These are phyloP conservation scores for Dasysyrphus tricinctus DNA, from an alignment of 2,888 invertebrate genomes.

Conservation along the genomic window DNA sequence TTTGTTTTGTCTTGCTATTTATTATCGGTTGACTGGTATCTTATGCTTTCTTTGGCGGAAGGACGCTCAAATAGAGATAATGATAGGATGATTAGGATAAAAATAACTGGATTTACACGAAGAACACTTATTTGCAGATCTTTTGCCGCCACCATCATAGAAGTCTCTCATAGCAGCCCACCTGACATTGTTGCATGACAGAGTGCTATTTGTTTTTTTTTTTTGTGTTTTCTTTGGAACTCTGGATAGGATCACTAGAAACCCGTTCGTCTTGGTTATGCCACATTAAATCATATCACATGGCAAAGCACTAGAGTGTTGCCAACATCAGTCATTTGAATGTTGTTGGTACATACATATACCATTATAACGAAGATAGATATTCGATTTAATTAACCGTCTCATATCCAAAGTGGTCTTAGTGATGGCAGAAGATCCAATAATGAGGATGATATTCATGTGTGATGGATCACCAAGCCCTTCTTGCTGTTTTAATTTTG, in stretches of 20 bases:
- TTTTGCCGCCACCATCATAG: constrained; percentile 5
- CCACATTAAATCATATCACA: constrained; percentile 54
- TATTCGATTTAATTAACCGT: constrained; percentile 69
- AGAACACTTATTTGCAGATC: constrained; percentile 31
- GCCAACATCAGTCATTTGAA: constrained; percentile 69
- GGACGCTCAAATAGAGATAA: constrained; percentile 40
- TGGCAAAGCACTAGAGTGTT: constrained; percentile 41
- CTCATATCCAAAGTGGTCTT: not conserved
- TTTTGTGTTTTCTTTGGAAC: not conserved
- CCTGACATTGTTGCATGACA: constrained; percentile 47
- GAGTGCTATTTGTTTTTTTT: constrained; percentile 30
- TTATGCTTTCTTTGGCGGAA: constrained; percentile 25
- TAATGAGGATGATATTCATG: constrained; percentile 48
- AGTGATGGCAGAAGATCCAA: constrained; percentile 27
- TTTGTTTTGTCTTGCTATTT: constrained; percentile 35
- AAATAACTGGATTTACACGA: constrained; percentile 67
- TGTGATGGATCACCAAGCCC: constrained; percentile 35
- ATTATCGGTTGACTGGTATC: constrained; percentile 36
- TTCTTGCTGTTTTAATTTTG: constrained; percentile 16
- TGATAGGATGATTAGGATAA: constrained; percentile 65
- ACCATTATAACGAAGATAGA: constrained; percentile 63
- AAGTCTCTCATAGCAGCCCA: constrained; percentile 11
- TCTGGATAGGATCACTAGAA: not conserved
- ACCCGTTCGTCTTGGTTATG: constrained; percentile 43
- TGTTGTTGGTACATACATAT: constrained; percentile 31